Evolutionary conservation across 2,888 invertebrate genomes (phyloP).

Genomic region (Parthenolecanium corni): DNA sequence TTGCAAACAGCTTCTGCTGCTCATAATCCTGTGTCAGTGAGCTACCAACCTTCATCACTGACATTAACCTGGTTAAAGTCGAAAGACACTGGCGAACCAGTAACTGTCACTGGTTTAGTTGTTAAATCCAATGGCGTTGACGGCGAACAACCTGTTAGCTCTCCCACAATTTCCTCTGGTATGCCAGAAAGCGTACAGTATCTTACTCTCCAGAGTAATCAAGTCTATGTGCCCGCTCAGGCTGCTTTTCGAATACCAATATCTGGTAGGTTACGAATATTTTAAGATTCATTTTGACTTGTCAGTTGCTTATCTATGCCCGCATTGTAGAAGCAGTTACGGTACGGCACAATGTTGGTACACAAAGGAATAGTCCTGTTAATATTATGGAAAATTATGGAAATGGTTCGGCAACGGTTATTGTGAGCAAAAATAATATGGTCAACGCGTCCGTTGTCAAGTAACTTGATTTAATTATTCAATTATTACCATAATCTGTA

Average conservation of each 20-base stretch:
- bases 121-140: constrained; percentile 10
- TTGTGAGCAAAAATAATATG: constrained; percentile 11
- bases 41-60: constrained; percentile 26
- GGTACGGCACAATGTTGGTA: not conserved
- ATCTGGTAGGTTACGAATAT: constrained; percentile 4
- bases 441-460: not conserved
- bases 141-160: constrained; percentile 2
- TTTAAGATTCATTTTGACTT: not conserved
- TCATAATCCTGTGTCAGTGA: constrained; percentile 3
- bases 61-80: constrained; percentile 30
- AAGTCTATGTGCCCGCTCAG: constrained; percentile 20
- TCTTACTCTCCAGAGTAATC: constrained; percentile 10
- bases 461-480: too few species aligned
- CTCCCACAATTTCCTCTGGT: not conserved
- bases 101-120: not conserved
- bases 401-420: not conserved
- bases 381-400: constrained; percentile 13
- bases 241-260: constrained; percentile 8
- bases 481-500: too few species aligned
- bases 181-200: not conserved
- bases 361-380: not conserved
- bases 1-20: constrained; percentile 6
- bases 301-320: not conserved
- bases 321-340: constrained; percentile 4
- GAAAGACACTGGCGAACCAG: constrained; percentile 18